Evolutionary conservation across 2,888 invertebrate species (phyloP).

Genomic region (Drosophila setosimentum): DNA sequence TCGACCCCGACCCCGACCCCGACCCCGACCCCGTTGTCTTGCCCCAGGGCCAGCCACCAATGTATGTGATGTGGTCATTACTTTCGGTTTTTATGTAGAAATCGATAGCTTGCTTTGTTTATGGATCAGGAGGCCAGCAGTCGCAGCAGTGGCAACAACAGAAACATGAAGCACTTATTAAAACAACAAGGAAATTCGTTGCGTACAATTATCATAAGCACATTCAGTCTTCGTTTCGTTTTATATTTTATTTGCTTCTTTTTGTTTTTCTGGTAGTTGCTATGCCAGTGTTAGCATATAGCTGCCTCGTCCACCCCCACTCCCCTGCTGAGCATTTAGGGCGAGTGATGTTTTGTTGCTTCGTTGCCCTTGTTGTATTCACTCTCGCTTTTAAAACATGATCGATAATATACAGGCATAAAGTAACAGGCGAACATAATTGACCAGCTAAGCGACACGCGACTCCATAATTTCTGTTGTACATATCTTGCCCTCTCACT

Average conservation of each 20-base stretch:
- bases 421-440: slow-evolving; percentile 73
- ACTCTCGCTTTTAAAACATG: slow-evolving; percentile 82
- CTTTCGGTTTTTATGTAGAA: slow-evolving; percentile 83
- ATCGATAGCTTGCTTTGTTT: slow-evolving; percentile 82
- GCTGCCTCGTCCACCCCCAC: neutral
- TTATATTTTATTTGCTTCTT: neutral
- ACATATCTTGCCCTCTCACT: slow-evolving; percentile 24
- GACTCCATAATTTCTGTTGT: slow-evolving; percentile 36
- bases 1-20: slow-evolving; percentile 18
- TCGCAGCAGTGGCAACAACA: slow-evolving; percentile 10
- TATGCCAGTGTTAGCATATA: slow-evolving; percentile 18
- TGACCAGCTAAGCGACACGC: slow-evolving; percentile 28
- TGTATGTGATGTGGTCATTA: slow-evolving; percentile 45
- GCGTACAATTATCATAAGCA: slow-evolving; percentile 54
- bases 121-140: slow-evolving; percentile 69
- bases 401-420: slow-evolving; percentile 83
- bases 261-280: slow-evolving; percentile 27
- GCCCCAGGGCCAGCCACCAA: slow-evolving; percentile 21
- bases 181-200: slow-evolving; percentile 29
- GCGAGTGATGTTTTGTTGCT: neutral
- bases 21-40: neutral
- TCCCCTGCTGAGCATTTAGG: neutral
- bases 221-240: neutral
- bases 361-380: slow-evolving; percentile 39
- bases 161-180: slow-evolving; percentile 27